Evolutionary conservation across 2,888 invertebrate species (phyloP).

Genomic region (Ichneumoninae sp.): DNA sequence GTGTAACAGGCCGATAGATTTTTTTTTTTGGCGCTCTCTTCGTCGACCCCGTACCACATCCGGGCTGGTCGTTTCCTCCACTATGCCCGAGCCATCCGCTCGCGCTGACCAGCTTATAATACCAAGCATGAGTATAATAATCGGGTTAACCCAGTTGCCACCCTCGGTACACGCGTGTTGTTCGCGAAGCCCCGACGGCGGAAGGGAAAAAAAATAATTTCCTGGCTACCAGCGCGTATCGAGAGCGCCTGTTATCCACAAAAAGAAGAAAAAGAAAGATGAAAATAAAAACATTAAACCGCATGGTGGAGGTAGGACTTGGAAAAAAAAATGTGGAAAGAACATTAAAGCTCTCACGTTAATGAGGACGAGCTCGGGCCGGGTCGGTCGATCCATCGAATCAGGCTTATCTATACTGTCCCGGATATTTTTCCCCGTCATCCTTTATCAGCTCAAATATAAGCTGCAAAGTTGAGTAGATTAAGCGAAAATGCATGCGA

Average conservation of each 20-base stretch:
- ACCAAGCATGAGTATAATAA: slow-evolving; percentile 71
- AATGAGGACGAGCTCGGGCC: slow-evolving; percentile 44
- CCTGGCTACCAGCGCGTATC: slow-evolving; percentile 30
- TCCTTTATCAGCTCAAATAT: not conserved
- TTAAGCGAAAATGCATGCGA: not conserved
- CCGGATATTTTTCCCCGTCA: slow-evolving; percentile 9
- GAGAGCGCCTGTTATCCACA: slow-evolving; percentile 40
- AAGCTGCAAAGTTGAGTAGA: not conserved
- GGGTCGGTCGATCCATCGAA: slow-evolving; percentile 55
- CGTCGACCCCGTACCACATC: slow-evolving; percentile 44
- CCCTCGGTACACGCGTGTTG: slow-evolving; percentile 66
- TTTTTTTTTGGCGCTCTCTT: slow-evolving; percentile 13
- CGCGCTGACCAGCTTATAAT: slow-evolving; percentile 59
- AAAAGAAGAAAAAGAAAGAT: slow-evolving; percentile 24
- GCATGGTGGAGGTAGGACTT: not conserved
- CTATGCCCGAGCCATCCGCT: slow-evolving; percentile 48
- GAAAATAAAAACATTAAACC: slow-evolving; percentile 31
- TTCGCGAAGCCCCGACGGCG: slow-evolving; percentile 69
- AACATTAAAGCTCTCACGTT: slow-evolving; percentile 44
- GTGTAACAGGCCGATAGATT: slow-evolving; percentile 40
- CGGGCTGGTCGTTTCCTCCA: slow-evolving; percentile 46
- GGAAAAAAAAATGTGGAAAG: slow-evolving; percentile 1
- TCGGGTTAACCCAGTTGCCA: slow-evolving; percentile 73
- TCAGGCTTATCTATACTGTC: slow-evolving; percentile 43
- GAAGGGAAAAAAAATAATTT: slow-evolving; percentile 58